These are phyloP conservation scores for Corella eumyota DNA, from an alignment of 23 tunicate species.

Conservation along the genomic window DNA sequence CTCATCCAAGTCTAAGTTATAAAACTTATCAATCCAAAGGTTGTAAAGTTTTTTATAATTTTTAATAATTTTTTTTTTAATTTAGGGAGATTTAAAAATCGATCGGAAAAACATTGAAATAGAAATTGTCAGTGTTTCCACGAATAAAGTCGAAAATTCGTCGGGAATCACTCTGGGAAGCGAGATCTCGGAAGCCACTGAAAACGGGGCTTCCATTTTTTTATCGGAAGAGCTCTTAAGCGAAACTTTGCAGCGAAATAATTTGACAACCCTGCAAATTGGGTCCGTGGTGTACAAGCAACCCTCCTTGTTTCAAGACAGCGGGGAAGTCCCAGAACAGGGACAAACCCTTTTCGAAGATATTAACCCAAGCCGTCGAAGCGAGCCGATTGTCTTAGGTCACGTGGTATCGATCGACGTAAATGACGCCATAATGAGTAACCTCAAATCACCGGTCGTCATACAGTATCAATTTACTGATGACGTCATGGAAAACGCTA, in stretches of 20 bases:
- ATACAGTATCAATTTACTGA: constrained; percentile 6
- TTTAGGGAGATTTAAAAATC: constrained; percentile 11
- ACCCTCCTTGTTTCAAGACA: constrained; percentile 31
- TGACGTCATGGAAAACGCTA: neutral
- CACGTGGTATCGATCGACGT: constrained; percentile 53
- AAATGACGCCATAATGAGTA: constrained; percentile 22
- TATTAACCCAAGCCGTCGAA: no score
- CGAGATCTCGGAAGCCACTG: neutral
- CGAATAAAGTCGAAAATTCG: no score
- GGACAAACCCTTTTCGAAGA: no score
- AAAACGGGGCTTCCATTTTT: constrained; percentile 14
- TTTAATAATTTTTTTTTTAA: no score
- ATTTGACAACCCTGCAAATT: constrained; percentile 10
- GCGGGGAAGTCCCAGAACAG: no score
- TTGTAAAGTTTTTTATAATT: no score
- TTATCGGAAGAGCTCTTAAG: constrained; percentile 14
- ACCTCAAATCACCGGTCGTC: constrained; percentile 29
- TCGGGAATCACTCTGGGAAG: no score
- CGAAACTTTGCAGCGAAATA: constrained; percentile 13
- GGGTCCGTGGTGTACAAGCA: constrained; percentile 37
- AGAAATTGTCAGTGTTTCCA: constrained; percentile 4
- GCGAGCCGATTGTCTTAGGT: constrained; percentile 14
- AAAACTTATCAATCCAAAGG: neutral
- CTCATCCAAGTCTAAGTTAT: neutral
- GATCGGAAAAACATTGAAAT: constrained; percentile 31